Conservation (phyloP, 1,140 invertebrate genomes). For the Homarus americanus region DNA sequence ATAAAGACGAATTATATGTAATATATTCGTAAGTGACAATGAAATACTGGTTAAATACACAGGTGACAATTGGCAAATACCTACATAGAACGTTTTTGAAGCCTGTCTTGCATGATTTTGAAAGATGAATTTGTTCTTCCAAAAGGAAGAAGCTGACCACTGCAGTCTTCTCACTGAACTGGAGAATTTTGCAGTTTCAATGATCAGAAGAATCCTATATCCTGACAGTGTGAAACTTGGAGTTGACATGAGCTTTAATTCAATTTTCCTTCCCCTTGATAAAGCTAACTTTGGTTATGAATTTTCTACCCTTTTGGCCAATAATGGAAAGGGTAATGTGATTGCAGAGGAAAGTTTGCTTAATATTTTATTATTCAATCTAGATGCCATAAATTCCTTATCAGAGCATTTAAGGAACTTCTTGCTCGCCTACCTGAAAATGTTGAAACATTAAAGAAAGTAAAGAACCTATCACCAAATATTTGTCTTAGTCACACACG, state of each 20-base stretch:
- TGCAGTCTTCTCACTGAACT: not conserved
- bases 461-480: not conserved
- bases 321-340: not conserved
- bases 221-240: not conserved
- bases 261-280: not conserved
- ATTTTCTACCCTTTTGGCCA: not conserved
- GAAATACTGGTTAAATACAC: not conserved
- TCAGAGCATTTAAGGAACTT: conserved; percentile 18
- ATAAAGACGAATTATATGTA: not conserved
- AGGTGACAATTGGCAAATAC: not conserved
- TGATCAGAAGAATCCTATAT: conserved; percentile 11
- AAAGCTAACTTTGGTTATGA: not conserved
- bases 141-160: not conserved
- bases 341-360: not conserved
- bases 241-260: not conserved
- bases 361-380: not conserved
- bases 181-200: not conserved
- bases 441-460: too few species aligned
- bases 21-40: not conserved
- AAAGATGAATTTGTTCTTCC: not conserved
- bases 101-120: not conserved
- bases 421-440: not conserved
- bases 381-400: not conserved
- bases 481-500: conserved; percentile 4
- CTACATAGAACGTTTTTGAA: not conserved